Base-by-base conservation (phyloP, 2,113 vertebrate species). In the Leptodactylus fuscus region DNA sequence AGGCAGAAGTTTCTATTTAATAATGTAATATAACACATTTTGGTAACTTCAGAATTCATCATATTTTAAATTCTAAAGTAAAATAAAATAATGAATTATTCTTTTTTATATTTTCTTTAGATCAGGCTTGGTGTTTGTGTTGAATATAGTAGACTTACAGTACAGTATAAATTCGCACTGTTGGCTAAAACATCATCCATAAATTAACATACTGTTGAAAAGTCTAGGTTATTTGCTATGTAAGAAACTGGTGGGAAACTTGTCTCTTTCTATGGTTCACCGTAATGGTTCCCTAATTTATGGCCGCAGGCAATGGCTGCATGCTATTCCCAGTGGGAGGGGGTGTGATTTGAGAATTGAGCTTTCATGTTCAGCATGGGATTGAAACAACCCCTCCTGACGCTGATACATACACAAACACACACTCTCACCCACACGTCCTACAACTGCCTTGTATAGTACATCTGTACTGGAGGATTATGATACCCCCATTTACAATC, bases 221-320 rank as follows among this genome's bases (percentile, higher is more conserved):
- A n/a, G n/a, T n/a, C n/a, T n/a, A n/a, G n/a, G n/a, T n/a, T n/a
- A n/a, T n/a, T n/a, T n/a, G 82, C 77, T 77, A 36, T 77, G 73
- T 51, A 85, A 78, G 74, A 29, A 32, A 24, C 60, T 78, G 83
- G 83, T 85, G 83, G 83, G 74, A 85, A 85, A 75, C 73, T 51
- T 51, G 62, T 78, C 74, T 76, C 46, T 58, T 78, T 29, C 4
- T 69, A 38, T 20, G 10, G 10, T 85, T 65, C 74, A 51, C 55
- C 53, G 58, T 78, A 67, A 85, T 85, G 74, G 74, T 32, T 78
- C 29, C 51, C 51, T 85, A 78, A 85, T 85, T 85, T 58, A 74
- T 67, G 74, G 73, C 83, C 60, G 46, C 58, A 85, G 83, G 74
- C 74, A 34, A 46, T 38, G 60, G 83, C 32, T 77, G 44, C 38